Evolutionary conservation across 2,113 vertebrate genomes (phyloP), one percentile per base, ranked within the genome.

Genomic region (Stercorarius parasiticus): DNA sequence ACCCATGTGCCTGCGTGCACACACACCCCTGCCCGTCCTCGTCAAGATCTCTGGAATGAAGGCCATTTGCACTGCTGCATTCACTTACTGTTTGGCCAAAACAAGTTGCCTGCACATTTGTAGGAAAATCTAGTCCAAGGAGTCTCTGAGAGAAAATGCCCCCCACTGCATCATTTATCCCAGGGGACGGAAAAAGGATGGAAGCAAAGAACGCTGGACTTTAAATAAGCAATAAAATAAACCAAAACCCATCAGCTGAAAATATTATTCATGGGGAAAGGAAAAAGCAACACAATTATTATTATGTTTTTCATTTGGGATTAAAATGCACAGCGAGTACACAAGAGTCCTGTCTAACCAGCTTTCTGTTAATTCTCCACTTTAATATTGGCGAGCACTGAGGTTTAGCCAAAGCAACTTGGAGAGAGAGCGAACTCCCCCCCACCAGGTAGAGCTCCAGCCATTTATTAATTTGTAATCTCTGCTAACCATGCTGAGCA

Each of bases 91-190:
- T 50, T 80, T 58, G 66, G 52, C 38, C 82, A 87, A 62, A 90
- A 92, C 21, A 82, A 88, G 69, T 34, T 94, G 58, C 79, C 71
- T 78, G 13, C 29, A 67, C 22, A 34, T 78, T 81, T 90, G 72
- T 55, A 92, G 80, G 80, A 91, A 93, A 93, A 96, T 64, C 66
- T 92, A 87, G 70, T 83, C 66, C 49, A 77, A 96, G 47, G 17
- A 62, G 38, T 78, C 47, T 36, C 13, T 15, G 25, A 55, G 13
- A 85, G 34, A 76, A 86, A 92, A 86, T 47, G 22, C 11, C 64
- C 12, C 67, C 38, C n/a, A 36, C 10, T 58, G 32, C 66, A 77
- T 94, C 38, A 43, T 93, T 90, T 95, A 82, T 88, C 67, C 67
- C 4, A 2, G 32, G 32, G 42, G 64, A 50, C n/a, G 13, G 89